Conservation (phyloP, 35 echinoderm and acorn worm genomes). For the Eucidaris tribuloides region DNA sequence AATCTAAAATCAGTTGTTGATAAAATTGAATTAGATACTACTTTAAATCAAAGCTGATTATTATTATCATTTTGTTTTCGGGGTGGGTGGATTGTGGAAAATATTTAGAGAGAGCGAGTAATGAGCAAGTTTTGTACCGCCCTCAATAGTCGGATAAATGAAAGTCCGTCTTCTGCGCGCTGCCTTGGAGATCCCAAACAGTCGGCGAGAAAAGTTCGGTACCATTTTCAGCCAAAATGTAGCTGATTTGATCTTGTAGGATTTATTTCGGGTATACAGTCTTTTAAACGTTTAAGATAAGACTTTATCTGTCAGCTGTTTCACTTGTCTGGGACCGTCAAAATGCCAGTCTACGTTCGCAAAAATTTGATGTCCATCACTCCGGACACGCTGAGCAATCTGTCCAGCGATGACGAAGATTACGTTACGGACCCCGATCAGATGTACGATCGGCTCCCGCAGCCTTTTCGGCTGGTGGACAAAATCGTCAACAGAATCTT, state of each 20-base stretch:
- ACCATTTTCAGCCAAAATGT: background rate
- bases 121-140: background rate
- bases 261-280: background rate
- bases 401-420: conserved; percentile 90
- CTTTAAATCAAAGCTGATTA: background rate
- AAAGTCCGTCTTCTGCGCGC: too few species aligned
- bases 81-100: background rate
- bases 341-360: conserved; percentile 83
- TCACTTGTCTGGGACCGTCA: background rate
- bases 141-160: background rate
- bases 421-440: conserved; percentile 93
- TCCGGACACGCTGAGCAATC: conserved; percentile 74
- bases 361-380: conserved; percentile 95
- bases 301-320: background rate
- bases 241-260: background rate
- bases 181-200: conserved; percentile 5
- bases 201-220: background rate
- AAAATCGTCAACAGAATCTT: conserved; percentile 76
- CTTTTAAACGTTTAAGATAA: background rate
- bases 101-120: background rate
- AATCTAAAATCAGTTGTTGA: background rate
- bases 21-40: background rate
- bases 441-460: conserved; percentile 83
- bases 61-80: background rate
- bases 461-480: conserved; percentile 87